Base-by-base conservation (phyloP, 2,797 vertebrate genomes). In the Falco concolor region DNA sequence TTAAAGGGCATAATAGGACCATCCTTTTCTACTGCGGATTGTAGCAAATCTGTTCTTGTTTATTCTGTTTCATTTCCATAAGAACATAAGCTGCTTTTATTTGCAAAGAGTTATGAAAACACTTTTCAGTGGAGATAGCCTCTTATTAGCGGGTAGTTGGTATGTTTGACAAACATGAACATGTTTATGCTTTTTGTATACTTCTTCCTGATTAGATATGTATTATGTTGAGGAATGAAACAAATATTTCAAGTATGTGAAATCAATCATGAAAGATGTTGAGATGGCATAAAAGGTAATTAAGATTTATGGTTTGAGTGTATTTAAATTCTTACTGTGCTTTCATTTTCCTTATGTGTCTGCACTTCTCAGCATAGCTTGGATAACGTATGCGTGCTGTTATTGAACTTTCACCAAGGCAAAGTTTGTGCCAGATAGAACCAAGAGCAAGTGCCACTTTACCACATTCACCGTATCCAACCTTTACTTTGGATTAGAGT, bases 351-450 rank as follows among this genome's bases (percentile, higher is more conserved):
- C 12, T 32, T 85, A 6, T 16, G 32, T 73, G n/a, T 63, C n/a
- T 76, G 24, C 30, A 15, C 27, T 44, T 88, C 36, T 79, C 59
- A 81, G 40, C 77, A 32, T 79, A n/a, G 49, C 61, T 65, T 40
- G 36, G 15, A 67, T 83, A 74, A 64, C 50, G 40, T 64, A 72
- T 94, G 14, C 2, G 0, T 68, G 16, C n/a, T 64, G 65, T 50
- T 61, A 63, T 2, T 96, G 76, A 83, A 95, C 94, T 96, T 97
- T 91, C 47, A 84, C 83, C 84, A 70, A 88, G 86, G 50, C 88
- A 56, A 94, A 79, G 68, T 77, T 93, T 93, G 59, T 74, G 40
- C 9, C 13, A 93, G 94, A 94, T 90, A 96, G 92, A 93, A 92
- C 38, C 12, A 19, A 53, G 38, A 81, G 30, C 45, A 92, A 70